phyloP scores from a whole-genome alignment of 2,888 invertebrate species.

The Phyllotreta cruciferae region DNA sequence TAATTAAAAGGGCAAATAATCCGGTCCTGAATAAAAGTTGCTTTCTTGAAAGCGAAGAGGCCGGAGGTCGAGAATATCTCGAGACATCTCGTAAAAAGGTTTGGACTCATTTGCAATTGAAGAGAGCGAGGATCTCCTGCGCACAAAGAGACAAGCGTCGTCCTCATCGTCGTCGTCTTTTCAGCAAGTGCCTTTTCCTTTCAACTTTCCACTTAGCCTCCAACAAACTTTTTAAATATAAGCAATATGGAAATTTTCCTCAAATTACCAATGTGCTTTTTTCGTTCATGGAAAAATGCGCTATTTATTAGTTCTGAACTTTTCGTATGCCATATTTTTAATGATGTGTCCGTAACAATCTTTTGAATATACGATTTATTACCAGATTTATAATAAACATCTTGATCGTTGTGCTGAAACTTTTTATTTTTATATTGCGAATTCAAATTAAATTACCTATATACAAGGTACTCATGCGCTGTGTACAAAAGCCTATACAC shows the following conservation, averaged over 20 bases:
- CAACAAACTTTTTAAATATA: slow-evolving; percentile 34
- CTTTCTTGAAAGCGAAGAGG: neutral
- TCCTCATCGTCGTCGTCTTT: slow-evolving; percentile 9
- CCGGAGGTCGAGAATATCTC: neutral
- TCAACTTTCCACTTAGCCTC: slow-evolving; percentile 30
- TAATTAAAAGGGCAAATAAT: no score
- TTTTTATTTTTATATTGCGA: no score
- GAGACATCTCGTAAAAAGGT: slow-evolving; percentile 18
- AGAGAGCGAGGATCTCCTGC: slow-evolving; percentile 15
- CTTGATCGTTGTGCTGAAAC: no score
- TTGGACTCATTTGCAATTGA: slow-evolving; percentile 26
- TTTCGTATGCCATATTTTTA: no score
- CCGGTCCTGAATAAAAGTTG: neutral
- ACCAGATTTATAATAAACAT: no score
- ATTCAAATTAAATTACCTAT: no score
- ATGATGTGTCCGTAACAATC: no score
- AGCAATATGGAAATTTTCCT: slow-evolving; percentile 36
- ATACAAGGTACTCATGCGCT: no score
- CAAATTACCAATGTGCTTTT: slow-evolving; percentile 28
- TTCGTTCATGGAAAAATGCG: no score
- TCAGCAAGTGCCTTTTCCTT: slow-evolving; percentile 24
- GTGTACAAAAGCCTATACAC: no score
- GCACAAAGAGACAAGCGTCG: slow-evolving; percentile 22
- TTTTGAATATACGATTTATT: no score
- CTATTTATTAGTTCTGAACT: no score